phyloP scores from a whole-genome alignment of 1,140 invertebrate genomes.

The Nymphalis io region DNA sequence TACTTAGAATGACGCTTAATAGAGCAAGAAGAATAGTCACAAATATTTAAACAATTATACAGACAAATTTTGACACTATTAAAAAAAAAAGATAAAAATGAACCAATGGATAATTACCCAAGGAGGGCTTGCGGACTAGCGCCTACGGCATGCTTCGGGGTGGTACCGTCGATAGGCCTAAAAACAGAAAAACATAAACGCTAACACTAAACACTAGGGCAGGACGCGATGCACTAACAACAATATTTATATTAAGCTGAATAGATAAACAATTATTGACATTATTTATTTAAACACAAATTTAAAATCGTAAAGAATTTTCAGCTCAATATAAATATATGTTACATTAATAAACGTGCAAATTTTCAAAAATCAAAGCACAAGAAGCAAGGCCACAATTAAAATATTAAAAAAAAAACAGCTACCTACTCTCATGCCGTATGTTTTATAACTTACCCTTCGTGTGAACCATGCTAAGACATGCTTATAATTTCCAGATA shows the following conservation, averaged over 20 bases:
- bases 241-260: conserved; percentile 44
- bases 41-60: not conserved
- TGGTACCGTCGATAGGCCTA: conserved; percentile 77
- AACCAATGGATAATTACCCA: conserved; percentile 77
- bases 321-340: conserved; percentile 40
- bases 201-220: conserved; percentile 65
- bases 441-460: conserved; percentile 29
- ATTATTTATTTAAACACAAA: not conserved
- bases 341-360: conserved; percentile 28
- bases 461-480: not conserved
- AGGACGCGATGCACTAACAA: conserved; percentile 35
- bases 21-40: not conserved
- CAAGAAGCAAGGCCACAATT: conserved; percentile 37
- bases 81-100: conserved; percentile 34
- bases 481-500: not conserved
- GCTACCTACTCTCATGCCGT: conserved; percentile 22
- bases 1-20: not conserved
- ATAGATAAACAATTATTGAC: too few relatives aligned
- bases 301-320: conserved; percentile 3
- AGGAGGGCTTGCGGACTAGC: conserved; percentile 78
- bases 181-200: conserved; percentile 77
- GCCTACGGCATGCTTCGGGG: conserved; percentile 78
- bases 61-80: conserved; percentile 2
- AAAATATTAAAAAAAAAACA: conserved; percentile 16
- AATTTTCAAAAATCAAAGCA: conserved; percentile 27